phyloP scores from a whole-genome alignment of 30 jellyfish, hydroid and myxozoan genomes.

The Rhopilema esculentum region DNA sequence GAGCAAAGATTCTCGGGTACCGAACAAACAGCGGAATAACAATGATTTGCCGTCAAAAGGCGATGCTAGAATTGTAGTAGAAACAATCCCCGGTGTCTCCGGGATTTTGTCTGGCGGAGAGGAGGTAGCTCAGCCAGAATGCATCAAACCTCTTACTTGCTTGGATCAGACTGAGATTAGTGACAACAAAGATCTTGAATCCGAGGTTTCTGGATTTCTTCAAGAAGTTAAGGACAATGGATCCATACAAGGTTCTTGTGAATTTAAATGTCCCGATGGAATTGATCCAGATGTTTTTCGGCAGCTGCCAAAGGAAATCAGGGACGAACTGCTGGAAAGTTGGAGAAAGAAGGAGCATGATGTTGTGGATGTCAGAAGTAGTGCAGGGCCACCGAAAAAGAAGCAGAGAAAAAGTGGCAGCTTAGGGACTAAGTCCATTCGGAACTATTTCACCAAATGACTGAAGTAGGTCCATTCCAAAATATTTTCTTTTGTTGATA shows the following conservation, averaged over 20 bases:
- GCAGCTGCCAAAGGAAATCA: slow-evolving; percentile 61
- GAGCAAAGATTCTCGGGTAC: too few species aligned
- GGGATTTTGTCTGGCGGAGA: neutral
- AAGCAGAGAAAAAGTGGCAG: slow-evolving; percentile 40
- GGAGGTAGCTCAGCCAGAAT: neutral
- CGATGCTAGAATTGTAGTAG: too few species aligned
- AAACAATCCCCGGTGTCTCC: neutral
- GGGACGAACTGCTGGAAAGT: slow-evolving; percentile 25
- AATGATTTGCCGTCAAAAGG: too few species aligned
- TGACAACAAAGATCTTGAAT: neutral
- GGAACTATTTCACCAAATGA: neutral
- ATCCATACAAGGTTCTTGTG: neutral
- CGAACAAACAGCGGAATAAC: too few species aligned
- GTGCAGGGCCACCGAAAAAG: slow-evolving; percentile 45
- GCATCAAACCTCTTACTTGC: neutral
- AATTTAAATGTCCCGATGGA: slow-evolving; percentile 37
- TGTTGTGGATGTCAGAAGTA: slow-evolving; percentile 10
- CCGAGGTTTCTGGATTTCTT: neutral
- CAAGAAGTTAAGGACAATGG: neutral
- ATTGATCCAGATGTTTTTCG: slow-evolving; percentile 56
- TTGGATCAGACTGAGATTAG: neutral
- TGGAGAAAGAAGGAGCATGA: slow-evolving; percentile 62
- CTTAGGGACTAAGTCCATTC: neutral
- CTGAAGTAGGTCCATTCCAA: neutral
- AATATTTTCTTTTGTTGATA: neutral